Evolutionary conservation across 2,888 invertebrate species (phyloP), one percentile per base, ranked within the genome.

Genomic region (Portevinia maculata): DNA sequence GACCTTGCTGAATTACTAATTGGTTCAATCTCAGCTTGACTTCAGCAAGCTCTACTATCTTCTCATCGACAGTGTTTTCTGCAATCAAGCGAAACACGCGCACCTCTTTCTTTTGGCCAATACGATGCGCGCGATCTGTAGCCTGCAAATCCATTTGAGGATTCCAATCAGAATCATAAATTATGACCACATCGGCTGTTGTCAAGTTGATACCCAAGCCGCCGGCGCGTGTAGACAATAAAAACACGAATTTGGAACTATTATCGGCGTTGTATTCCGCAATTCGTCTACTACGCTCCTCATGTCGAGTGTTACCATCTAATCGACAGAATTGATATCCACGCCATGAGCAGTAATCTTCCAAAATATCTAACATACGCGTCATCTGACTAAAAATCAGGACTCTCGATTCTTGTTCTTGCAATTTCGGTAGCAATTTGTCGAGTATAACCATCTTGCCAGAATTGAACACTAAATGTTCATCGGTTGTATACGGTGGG

Each of bases 131-230:
- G 87, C 99, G 93, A 92, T 99, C 99, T 97, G 98, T 98, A 71
- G 98, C 97, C 90, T 98, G 98, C 76, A 98, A 91, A 90, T 98
- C 98, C 94, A 98, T 98, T 90, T 99, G 99, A 0, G 99, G 99
- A 93, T 99, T 99, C 99, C 99, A 99, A 91, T 99, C 99, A 0
- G 98, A 99, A 90, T 99, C 99, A 88, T 96, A 99, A 55, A 99
- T 95, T 85, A 99, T 96, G 74, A 99, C 99, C 13, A 98, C 97
- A 90, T 99, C 99, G 0, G 99, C 99, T 0, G 99, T 97, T 0
- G 98, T 98, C 88, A 99, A 93, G 92, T 99, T 99, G 87, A 99
- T 99, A 87, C 99, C 99, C 84, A 99, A 92, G 87, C 99, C 99
- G 67, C 99, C 99, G 37, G 99, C 99, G 86, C 99, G 93, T 0